Conservation (phyloP, 2,888 invertebrate genomes). For the Tachina lurida region DNA sequence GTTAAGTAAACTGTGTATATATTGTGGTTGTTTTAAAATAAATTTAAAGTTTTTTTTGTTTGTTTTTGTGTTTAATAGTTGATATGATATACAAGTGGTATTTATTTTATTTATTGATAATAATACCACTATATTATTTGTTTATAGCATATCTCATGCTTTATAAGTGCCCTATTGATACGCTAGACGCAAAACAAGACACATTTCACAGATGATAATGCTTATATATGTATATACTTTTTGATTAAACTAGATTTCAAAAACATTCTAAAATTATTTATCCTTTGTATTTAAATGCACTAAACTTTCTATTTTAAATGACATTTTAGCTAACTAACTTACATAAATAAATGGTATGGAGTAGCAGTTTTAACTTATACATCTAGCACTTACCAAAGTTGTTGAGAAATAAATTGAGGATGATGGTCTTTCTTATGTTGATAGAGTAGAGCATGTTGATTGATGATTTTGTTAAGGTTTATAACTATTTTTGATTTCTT, state of each 20-base stretch:
- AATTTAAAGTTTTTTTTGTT: no score
- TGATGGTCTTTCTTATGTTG: slow-evolving; percentile 60
- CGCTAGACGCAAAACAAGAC: background rate
- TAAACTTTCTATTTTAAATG: background rate
- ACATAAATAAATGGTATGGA: background rate
- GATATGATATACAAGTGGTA: no score
- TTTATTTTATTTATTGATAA: no score
- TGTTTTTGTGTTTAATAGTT: no score
- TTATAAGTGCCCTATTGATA: background rate
- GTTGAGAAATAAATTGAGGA: slow-evolving; percentile 57
- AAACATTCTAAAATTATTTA: background rate
- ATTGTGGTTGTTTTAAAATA: no score
- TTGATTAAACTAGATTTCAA: background rate
- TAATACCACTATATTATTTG: no score
- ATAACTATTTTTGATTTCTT: slow-evolving; percentile 37
- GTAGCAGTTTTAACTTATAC: slow-evolving; percentile 32
- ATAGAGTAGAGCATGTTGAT: slow-evolving; percentile 71
- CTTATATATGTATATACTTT: background rate
- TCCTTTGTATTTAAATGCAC: background rate
- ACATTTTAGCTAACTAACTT: background rate
- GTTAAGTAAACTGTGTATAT: no score
- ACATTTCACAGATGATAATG: background rate
- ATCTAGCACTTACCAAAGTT: slow-evolving; percentile 72
- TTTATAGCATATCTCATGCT: no score
- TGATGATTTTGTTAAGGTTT: slow-evolving; percentile 58